phyloP scores from a whole-genome alignment of 2,888 invertebrate genomes.

The Apotomis betuletana region DNA sequence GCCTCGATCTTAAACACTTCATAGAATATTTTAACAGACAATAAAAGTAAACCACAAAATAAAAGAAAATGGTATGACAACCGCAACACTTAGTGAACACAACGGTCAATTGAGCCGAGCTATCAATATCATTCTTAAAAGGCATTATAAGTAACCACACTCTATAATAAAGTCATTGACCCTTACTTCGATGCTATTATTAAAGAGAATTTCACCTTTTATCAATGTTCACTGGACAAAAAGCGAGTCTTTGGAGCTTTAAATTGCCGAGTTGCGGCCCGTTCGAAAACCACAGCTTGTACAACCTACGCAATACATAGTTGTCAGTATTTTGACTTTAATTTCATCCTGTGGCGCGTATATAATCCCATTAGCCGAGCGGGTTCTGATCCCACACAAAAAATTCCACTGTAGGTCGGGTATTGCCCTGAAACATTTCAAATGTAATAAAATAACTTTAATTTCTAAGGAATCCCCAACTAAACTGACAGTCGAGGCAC shows the following conservation, averaged over 20 bases:
- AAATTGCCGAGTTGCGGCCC: slow-evolving; percentile 43
- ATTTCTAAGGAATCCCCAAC: too few species aligned
- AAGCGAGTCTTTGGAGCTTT: slow-evolving; percentile 44
- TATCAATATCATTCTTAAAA: slow-evolving; percentile 41
- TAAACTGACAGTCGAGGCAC: too few species aligned
- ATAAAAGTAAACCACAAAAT: neutral
- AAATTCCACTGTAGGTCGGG: too few species aligned
- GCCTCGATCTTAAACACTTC: too few species aligned
- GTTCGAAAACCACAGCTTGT: slow-evolving; percentile 57
- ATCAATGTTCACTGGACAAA: slow-evolving; percentile 46
- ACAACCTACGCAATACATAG: slow-evolving; percentile 27
- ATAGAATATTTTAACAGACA: neutral
- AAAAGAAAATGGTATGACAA: neutral
- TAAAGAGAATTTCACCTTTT: slow-evolving; percentile 43
- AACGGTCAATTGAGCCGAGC: slow-evolving; percentile 31
- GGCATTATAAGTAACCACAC: slow-evolving; percentile 40
- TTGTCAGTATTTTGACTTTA: slow-evolving; percentile 12
- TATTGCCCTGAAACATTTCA: too few species aligned
- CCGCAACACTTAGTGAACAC: slow-evolving; percentile 17
- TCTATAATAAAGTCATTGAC: slow-evolving; percentile 39
- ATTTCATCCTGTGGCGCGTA: neutral
- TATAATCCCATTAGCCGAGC: neutral
- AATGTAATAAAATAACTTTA: too few species aligned
- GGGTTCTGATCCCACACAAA: too few species aligned
- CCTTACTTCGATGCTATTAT: slow-evolving; percentile 34